Percentiles rank a stretch among this genome's conserved stretches.
These are phyloP conservation scores for Forbesichthys papilliferus DNA, from an alignment of 2,113 vertebrate species.

Conservation along the genomic window DNA sequence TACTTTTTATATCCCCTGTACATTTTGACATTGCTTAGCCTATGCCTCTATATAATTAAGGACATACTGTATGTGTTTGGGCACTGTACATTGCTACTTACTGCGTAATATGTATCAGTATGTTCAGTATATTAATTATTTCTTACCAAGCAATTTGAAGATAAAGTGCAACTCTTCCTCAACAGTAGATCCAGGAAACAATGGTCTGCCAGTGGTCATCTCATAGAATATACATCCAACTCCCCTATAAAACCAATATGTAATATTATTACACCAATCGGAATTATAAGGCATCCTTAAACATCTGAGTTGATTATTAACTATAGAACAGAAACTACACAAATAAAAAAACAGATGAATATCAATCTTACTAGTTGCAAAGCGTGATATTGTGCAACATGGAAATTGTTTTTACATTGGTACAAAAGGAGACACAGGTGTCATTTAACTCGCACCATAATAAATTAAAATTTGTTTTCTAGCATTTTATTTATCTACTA, in stretches of 20 bases:
- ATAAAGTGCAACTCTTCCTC: constrained; percentile 93
- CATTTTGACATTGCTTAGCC: not conserved
- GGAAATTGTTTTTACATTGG: too few relatives aligned
- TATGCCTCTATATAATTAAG: not conserved
- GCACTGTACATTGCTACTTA: too few relatives aligned
- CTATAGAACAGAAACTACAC: too few relatives aligned
- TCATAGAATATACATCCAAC: constrained; percentile 93
- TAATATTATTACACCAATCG: not conserved
- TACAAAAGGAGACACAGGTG: too few relatives aligned
- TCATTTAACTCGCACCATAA: too few relatives aligned
- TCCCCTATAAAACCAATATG: constrained; percentile 70
- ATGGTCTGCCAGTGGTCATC: constrained; percentile 88
- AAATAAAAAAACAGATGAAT: too few relatives aligned
- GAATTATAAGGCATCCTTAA: not conserved
- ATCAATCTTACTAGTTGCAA: too few relatives aligned
- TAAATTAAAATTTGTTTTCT: too few relatives aligned
- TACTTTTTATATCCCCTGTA: not conserved
- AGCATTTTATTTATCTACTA: too few relatives aligned
- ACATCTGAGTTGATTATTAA: too few relatives aligned
- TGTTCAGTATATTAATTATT: too few relatives aligned
- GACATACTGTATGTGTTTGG: not conserved
- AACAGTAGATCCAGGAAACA: constrained; percentile 90
- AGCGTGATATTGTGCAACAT: too few relatives aligned
- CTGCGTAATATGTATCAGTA: not conserved
- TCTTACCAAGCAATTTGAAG: constrained; percentile 86